phyloP scores from a whole-genome alignment of 1,140 invertebrate genomes.

The Elysia chlorotica region DNA sequence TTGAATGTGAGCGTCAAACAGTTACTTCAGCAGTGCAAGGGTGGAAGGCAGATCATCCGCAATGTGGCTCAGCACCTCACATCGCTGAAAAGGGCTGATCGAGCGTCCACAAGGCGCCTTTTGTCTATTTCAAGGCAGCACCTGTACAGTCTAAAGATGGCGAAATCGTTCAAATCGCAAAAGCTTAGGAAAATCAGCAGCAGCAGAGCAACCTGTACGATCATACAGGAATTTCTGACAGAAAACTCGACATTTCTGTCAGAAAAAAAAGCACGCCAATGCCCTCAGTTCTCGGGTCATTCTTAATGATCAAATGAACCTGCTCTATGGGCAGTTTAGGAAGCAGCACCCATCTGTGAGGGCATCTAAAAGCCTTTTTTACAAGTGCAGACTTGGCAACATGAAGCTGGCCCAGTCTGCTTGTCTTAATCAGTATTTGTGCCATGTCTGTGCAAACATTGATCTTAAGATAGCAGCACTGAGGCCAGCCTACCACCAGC shows the following conservation, averaged over 20 bases:
- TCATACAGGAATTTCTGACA: background rate
- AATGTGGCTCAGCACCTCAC: background rate
- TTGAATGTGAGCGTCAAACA: background rate
- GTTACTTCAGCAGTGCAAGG: background rate
- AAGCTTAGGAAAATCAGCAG: background rate
- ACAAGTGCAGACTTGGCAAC: background rate
- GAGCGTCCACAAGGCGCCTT: background rate
- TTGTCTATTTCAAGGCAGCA: background rate
- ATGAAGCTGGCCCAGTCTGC: background rate
- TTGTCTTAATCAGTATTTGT: background rate
- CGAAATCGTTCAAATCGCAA: background rate
- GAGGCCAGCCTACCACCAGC: background rate
- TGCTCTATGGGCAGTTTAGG: background rate
- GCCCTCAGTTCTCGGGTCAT: too few species aligned
- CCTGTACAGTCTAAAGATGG: background rate
- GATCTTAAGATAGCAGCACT: background rate
- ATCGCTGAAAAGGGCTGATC: background rate
- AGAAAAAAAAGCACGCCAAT: background rate
- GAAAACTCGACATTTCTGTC: background rate
- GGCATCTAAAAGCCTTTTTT: background rate
- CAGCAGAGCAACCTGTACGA: background rate
- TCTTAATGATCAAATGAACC: background rate
- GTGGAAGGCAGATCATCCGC: background rate
- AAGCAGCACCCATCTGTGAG: background rate
- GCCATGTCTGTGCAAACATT: background rate